These are phyloP conservation scores for Ornithoptera priamus DNA, from an alignment of 2,888 invertebrate species.

Conservation along the genomic window DNA sequence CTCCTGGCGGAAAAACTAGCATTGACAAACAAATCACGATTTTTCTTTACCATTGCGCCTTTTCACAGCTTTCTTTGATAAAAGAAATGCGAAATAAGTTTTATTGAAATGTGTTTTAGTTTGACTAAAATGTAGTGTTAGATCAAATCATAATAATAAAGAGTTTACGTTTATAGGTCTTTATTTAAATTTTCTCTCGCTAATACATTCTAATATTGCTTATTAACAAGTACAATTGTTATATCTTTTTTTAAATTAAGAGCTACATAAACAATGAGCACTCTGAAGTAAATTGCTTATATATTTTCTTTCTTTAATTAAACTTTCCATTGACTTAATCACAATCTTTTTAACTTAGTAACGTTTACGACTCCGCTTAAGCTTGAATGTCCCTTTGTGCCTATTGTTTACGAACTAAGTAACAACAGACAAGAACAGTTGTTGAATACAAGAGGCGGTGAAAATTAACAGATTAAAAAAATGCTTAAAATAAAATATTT, in stretches of 20 bases:
- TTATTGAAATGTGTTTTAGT: not conserved
- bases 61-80: conserved; percentile 28
- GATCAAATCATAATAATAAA: conserved; percentile 33
- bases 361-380: conserved; percentile 22
- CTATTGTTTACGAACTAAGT: conserved; percentile 29
- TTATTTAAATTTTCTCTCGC: conserved; percentile 1
- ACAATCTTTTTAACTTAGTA: conserved; percentile 26
- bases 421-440: conserved; percentile 16
- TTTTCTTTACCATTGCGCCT: conserved; percentile 37
- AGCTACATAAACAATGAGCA: conserved; percentile 53
- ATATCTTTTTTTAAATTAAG: conserved; percentile 51
- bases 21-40: conserved; percentile 69
- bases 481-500: not conserved
- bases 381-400: conserved; percentile 24
- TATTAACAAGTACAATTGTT: conserved; percentile 55
- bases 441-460: conserved; percentile 11
- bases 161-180: conserved; percentile 50
- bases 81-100: conserved; percentile 1
- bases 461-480: conserved; percentile 26
- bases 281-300: conserved; percentile 11
- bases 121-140: no score
- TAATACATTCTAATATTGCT: conserved; percentile 39
- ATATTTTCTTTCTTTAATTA: conserved; percentile 23
- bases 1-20: conserved; percentile 63
- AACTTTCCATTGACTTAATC: conserved; percentile 25